These are phyloP conservation scores for Perca flavescens DNA, from an alignment of 2,113 vertebrate genomes.

Conservation along the genomic window DNA sequence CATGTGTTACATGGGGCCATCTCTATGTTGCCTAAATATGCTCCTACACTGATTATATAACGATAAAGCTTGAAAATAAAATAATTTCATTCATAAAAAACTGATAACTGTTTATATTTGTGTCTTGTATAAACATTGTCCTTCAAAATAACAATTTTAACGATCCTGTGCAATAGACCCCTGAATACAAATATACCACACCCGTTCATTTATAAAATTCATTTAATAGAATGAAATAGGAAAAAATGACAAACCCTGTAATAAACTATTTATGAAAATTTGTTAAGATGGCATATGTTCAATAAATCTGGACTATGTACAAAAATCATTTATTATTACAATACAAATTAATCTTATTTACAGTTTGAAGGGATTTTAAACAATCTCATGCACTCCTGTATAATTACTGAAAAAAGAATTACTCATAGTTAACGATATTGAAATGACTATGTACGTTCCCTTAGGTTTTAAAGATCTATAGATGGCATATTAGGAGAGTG, in stretches of 20 bases:
- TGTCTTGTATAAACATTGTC: constrained; percentile 69
- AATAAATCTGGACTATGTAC: constrained; percentile 87
- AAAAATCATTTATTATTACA: constrained; percentile 83
- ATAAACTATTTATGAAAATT: constrained; percentile 53
- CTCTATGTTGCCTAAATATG: constrained; percentile 61
- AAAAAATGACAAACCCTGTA: constrained; percentile 61
- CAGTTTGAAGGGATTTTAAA: constrained; percentile 81
- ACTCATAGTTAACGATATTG: constrained; percentile 42
- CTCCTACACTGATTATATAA: constrained; percentile 70
- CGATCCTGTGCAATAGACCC: constrained; percentile 66
- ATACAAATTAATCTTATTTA: constrained; percentile 88
- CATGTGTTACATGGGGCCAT: constrained; percentile 56
- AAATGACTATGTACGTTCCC: constrained; percentile 54
- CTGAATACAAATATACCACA: constrained; percentile 80
- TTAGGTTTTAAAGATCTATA: constrained; percentile 18
- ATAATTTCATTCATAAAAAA: constrained; percentile 65
- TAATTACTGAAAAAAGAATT: constrained; percentile 38
- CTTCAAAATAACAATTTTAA: constrained; percentile 65
- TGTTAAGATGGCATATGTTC: constrained; percentile 69
- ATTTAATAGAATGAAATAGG: constrained; percentile 62
- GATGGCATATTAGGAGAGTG: neutral
- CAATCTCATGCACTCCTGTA: constrained; percentile 71
- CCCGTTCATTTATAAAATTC: constrained; percentile 68
- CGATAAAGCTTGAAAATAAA: constrained; percentile 72
- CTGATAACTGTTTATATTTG: constrained; percentile 43